Conservation (phyloP, 2,113 vertebrate species). For the Lathamus discolor region DNA sequence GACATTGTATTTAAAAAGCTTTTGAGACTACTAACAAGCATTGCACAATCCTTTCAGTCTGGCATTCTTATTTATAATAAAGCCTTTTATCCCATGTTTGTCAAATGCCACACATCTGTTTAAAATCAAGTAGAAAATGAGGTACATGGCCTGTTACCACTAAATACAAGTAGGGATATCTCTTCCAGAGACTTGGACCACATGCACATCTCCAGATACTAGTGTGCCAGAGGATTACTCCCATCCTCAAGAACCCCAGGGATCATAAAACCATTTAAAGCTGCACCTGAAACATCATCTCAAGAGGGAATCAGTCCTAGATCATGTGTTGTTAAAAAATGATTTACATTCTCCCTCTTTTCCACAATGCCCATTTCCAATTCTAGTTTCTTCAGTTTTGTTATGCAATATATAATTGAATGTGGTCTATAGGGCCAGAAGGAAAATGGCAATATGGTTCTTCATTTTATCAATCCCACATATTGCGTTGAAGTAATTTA, state of each 20-base stretch:
- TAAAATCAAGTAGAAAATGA: background rate
- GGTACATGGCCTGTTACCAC: background rate
- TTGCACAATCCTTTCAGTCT: background rate
- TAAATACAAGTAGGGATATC: background rate
- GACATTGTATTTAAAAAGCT: background rate
- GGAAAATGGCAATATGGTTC: background rate
- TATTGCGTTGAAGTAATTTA: background rate
- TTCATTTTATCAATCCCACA: background rate
- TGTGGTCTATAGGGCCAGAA: background rate
- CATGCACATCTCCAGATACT: background rate
- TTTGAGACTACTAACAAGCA: background rate
- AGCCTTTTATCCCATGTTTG: background rate
- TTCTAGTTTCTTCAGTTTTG: background rate
- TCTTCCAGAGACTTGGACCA: background rate
- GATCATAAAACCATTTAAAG: background rate
- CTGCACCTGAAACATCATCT: background rate
- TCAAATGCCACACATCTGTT: background rate
- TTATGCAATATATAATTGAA: background rate
- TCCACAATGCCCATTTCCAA: background rate
- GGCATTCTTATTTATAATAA: background rate
- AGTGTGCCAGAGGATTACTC: background rate
- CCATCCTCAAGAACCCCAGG: background rate
- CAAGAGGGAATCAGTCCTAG: background rate
- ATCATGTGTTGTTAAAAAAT: background rate
- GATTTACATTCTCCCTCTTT: background rate